Evolutionary conservation across 2,888 invertebrate species (phyloP).

Genomic region (Tillus elongatus): DNA sequence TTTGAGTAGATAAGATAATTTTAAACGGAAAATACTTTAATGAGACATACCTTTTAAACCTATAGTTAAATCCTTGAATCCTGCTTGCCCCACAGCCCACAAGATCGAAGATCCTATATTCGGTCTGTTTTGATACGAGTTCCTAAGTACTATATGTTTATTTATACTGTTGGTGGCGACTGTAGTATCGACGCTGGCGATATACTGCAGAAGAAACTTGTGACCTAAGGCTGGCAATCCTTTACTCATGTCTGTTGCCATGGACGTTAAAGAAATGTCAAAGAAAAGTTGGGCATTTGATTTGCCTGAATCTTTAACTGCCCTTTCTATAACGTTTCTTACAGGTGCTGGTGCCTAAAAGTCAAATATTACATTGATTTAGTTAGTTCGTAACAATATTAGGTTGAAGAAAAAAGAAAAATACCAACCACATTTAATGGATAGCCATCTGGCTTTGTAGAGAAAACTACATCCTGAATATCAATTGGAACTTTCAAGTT

Average conservation of each 20-base stretch:
- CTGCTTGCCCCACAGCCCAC: slow-evolving; percentile 71
- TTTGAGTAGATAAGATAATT: too few relatives aligned
- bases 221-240: slow-evolving; percentile 57
- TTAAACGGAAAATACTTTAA: too few relatives aligned
- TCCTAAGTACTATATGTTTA: slow-evolving; percentile 55
- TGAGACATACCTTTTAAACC: slow-evolving; percentile 54
- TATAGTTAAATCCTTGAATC: slow-evolving; percentile 52
- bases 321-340: slow-evolving; percentile 40
- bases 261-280: slow-evolving; percentile 57
- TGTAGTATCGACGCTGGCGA: slow-evolving; percentile 57
- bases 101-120: slow-evolving; percentile 62
- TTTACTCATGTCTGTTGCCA: slow-evolving; percentile 66
- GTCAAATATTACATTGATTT: slow-evolving; percentile 22
- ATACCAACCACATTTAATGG: slow-evolving; percentile 45
- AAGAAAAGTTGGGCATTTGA: slow-evolving; percentile 59
- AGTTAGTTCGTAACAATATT: too few relatives aligned
- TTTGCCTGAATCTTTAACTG: slow-evolving; percentile 52
- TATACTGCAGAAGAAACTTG: slow-evolving; percentile 60
- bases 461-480: slow-evolving; percentile 54
- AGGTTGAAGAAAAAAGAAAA: neutral
- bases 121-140: slow-evolving; percentile 69
- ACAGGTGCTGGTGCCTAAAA: slow-evolving; percentile 34
- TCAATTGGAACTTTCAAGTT: slow-evolving; percentile 55
- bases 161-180: slow-evolving; percentile 52
- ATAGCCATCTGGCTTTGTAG: slow-evolving; percentile 47